Evolutionary conservation across 2,113 vertebrate genomes (phyloP).

Genomic region (Uropsilus gracilis): DNA sequence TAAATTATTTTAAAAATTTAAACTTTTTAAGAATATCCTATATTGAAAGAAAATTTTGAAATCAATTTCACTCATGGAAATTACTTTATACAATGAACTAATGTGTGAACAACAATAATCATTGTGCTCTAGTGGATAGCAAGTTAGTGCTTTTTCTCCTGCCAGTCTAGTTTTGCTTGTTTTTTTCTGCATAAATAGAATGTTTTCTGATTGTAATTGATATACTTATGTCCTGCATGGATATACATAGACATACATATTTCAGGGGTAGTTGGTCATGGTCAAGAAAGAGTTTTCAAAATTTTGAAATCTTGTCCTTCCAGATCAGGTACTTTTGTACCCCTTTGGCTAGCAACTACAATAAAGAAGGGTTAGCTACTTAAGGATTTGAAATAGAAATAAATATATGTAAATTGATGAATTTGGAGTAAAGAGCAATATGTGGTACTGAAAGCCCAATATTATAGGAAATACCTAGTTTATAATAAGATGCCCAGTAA

Average conservation of each 20-base stretch:
- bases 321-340: background rate
- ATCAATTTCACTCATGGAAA: conserved; percentile 16
- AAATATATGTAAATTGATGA: background rate
- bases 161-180: background rate
- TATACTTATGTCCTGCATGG: background rate
- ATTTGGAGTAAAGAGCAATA: background rate
- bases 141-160: background rate
- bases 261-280: background rate
- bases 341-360: background rate
- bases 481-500: background rate
- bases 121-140: background rate
- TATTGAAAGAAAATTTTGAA: conserved; percentile 32
- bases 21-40: conserved; percentile 1
- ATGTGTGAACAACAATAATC: background rate
- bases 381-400: background rate
- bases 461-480: background rate
- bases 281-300: background rate
- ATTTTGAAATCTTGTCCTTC: background rate
- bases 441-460: background rate
- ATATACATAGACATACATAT: too few species aligned
- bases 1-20: conserved; percentile 43
- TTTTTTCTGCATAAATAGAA: background rate
- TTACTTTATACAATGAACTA: background rate
- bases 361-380: background rate
- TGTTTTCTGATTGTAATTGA: conserved; percentile 1